Percentiles rank a stretch among this genome's conserved stretches.
phyloP scores from a whole-genome alignment of 2,888 invertebrate genomes.

The Microplitis deprimator region DNA sequence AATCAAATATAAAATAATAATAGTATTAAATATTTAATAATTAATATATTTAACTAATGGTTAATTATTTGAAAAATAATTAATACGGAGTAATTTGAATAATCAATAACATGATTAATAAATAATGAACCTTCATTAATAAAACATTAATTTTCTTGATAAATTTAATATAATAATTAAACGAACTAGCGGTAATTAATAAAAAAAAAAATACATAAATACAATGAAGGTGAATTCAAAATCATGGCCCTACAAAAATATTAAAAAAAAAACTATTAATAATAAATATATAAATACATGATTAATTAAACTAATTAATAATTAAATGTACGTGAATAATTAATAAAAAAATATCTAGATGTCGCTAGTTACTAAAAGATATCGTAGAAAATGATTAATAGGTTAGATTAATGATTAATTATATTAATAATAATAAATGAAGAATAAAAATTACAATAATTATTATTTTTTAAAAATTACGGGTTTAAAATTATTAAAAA shows the following conservation, averaged over 20 bases:
- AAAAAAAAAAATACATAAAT: background rate
- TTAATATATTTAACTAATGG: background rate
- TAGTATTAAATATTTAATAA: background rate
- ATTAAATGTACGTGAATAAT: background rate
- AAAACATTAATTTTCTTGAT: background rate
- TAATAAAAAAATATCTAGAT: background rate
- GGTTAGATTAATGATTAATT: background rate
- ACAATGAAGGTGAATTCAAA: background rate
- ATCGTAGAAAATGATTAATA: background rate
- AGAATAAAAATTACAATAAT: background rate
- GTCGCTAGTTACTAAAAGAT: background rate
- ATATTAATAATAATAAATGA: background rate
- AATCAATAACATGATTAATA: background rate
- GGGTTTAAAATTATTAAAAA: background rate
- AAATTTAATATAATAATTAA: background rate
- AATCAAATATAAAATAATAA: background rate
- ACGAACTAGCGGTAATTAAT: background rate
- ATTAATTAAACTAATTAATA: background rate
- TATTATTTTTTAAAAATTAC: background rate
- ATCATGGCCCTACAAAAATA: background rate
- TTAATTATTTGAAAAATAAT: background rate
- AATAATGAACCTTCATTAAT: background rate
- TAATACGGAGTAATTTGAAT: background rate
- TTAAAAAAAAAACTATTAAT: background rate
- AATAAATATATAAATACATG: background rate